A percentile compares a stretch with the other conserved stretches of the same genome.
Evolutionary conservation across 2,113 vertebrate genomes (phyloP).

Genomic region (Odocoileus hemionus): DNA sequence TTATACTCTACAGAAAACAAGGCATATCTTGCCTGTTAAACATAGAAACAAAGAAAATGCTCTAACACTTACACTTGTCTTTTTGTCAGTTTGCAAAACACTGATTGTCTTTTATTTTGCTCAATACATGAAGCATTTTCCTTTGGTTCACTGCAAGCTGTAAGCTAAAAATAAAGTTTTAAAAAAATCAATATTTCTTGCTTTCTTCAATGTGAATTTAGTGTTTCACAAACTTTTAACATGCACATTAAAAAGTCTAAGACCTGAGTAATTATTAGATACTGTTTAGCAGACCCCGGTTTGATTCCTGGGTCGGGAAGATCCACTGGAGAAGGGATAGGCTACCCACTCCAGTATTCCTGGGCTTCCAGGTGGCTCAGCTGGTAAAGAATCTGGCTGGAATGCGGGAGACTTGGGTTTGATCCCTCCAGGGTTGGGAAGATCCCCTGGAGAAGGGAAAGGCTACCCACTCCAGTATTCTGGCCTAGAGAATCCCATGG

Average conservation of each 20-base stretch:
- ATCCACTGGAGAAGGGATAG: background rate
- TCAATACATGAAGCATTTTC: slow-evolving; percentile 63
- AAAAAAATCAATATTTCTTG: background rate
- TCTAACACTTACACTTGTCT: slow-evolving; percentile 78
- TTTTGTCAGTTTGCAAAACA: slow-evolving; percentile 68
- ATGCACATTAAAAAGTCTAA: background rate
- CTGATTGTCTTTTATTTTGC: slow-evolving; percentile 70
- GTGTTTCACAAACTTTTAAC: slow-evolving; percentile 28
- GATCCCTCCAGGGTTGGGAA: too few relatives aligned
- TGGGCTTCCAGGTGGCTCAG: too few relatives aligned
- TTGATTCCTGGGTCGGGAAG: background rate
- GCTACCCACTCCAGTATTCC: too few relatives aligned
- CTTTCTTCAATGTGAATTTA: slow-evolving; percentile 5
- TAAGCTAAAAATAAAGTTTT: slow-evolving; percentile 70
- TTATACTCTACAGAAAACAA: background rate
- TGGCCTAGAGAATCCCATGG: background rate
- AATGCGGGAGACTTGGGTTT: too few relatives aligned
- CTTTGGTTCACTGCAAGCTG: slow-evolving; percentile 74
- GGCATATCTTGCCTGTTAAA: background rate
- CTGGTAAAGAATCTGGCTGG: too few relatives aligned
- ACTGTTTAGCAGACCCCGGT: background rate
- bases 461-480: background rate
- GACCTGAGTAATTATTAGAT: slow-evolving; percentile 27
- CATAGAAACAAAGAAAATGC: background rate
- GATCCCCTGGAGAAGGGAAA: too few relatives aligned